phyloP scores from a whole-genome alignment of 2,113 vertebrate genomes.

The Oreocharis arfaki region DNA sequence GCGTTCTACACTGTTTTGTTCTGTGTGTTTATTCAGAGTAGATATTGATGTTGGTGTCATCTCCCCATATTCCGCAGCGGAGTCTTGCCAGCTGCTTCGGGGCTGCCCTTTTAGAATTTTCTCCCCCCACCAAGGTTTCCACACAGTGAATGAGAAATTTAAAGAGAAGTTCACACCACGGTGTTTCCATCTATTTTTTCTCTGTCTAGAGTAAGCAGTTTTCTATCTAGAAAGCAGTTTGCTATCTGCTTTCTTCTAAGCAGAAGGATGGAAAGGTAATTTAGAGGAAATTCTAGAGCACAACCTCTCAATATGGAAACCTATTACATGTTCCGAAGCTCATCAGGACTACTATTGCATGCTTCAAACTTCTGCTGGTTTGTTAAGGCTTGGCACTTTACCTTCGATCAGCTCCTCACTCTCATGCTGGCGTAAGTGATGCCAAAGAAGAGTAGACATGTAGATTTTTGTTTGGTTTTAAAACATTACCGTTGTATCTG shows the following conservation, averaged over 20 bases:
- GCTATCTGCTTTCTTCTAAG: background rate
- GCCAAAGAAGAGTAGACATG: background rate
- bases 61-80: background rate
- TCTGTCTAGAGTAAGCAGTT: background rate
- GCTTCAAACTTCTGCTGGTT: background rate
- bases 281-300: background rate
- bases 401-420: background rate
- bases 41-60: background rate
- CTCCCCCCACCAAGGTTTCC: background rate
- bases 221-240: background rate
- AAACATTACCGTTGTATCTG: background rate
- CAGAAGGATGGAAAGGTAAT: background rate
- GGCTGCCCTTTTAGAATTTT: background rate
- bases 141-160: background rate
- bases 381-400: background rate
- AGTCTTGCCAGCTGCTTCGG: background rate
- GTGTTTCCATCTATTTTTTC: background rate
- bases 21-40: background rate
- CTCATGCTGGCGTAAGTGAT: background rate
- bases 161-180: accelerated
- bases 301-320: background rate
- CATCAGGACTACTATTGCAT: accelerated
- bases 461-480: background rate
- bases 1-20: background rate
- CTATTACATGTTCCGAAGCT: background rate